Conservation (phyloP, 2,888 invertebrate species). For the Laothoe populi region DNA sequence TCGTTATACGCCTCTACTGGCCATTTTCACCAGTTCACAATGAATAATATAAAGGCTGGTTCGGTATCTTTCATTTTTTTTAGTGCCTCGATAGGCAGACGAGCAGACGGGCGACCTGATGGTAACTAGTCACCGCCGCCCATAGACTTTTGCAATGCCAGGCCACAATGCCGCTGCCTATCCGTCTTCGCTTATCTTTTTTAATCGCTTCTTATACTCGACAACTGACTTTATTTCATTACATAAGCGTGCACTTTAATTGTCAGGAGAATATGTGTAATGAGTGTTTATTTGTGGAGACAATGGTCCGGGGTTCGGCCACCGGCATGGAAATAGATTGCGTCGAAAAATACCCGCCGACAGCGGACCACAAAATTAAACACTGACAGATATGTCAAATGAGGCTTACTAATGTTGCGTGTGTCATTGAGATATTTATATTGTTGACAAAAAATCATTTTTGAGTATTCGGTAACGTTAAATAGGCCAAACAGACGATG, state of each 20-base stretch:
- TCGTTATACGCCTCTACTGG: too few species aligned
- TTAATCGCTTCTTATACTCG: background rate
- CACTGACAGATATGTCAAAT: conserved; percentile 39
- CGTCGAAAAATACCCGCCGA: conserved; percentile 42
- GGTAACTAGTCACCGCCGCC: too few species aligned
- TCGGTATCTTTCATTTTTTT: too few species aligned
- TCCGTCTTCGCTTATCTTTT: too few species aligned
- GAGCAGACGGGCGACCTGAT: too few species aligned
- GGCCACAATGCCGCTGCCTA: too few species aligned
- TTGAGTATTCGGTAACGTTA: too few species aligned
- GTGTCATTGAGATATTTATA: background rate
- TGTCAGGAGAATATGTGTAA: conserved; percentile 2
- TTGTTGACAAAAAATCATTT: background rate
- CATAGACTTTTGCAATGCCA: too few species aligned
- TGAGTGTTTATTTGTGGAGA: conserved; percentile 51
- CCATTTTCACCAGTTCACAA: too few species aligned
- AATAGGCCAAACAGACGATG: too few species aligned
- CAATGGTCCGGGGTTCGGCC: conserved; percentile 45
- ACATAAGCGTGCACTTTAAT: conserved; percentile 14
- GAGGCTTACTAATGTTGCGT: conserved; percentile 23
- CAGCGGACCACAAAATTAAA: conserved; percentile 37
- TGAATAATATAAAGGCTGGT: too few species aligned
- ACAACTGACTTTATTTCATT: background rate
- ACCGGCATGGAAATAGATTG: conserved; percentile 51
- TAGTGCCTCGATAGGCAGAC: too few species aligned